phyloP scores from a whole-genome alignment of 2,888 invertebrate genomes.

The Hyposoter dolosus region DNA sequence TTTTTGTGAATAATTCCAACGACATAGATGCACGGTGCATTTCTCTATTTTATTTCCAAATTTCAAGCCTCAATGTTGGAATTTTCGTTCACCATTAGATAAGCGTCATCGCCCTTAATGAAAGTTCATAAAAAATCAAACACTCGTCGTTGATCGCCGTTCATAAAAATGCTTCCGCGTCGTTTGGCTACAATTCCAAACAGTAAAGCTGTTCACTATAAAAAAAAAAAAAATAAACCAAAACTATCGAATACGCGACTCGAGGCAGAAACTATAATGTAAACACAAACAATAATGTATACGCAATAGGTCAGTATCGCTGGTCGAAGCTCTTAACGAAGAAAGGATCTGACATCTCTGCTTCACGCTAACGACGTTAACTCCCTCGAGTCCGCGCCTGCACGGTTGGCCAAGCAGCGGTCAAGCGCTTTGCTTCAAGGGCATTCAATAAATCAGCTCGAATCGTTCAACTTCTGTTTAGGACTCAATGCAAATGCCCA shows the following conservation, averaged over 20 bases:
- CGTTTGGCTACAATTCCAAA: no score
- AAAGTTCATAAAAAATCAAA: no score
- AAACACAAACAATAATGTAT: neutral
- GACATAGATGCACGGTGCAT: no score
- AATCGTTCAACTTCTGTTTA: neutral
- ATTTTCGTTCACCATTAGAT: no score
- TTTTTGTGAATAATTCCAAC: no score
- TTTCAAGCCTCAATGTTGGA: no score
- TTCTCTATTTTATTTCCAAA: no score
- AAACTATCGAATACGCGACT: slow-evolving; percentile 1
- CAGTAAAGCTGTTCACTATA: no score
- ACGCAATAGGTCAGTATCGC: neutral
- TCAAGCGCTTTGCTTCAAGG: slow-evolving; percentile 46
- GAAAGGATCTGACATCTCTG: slow-evolving; percentile 39
- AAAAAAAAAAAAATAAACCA: no score
- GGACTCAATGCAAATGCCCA: neutral
- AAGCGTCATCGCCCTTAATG: no score
- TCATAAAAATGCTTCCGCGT: no score
- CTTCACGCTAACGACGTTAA: slow-evolving; percentile 54
- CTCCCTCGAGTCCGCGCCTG: slow-evolving; percentile 18
- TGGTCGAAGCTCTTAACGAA: slow-evolving; percentile 33
- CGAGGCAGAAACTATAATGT: neutral
- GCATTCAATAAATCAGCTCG: slow-evolving; percentile 20
- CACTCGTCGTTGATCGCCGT: no score
- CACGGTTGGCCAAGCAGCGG: slow-evolving; percentile 40